phyloP scores from a whole-genome alignment of 2,888 invertebrate species.

The Seladonia tumulorum region DNA sequence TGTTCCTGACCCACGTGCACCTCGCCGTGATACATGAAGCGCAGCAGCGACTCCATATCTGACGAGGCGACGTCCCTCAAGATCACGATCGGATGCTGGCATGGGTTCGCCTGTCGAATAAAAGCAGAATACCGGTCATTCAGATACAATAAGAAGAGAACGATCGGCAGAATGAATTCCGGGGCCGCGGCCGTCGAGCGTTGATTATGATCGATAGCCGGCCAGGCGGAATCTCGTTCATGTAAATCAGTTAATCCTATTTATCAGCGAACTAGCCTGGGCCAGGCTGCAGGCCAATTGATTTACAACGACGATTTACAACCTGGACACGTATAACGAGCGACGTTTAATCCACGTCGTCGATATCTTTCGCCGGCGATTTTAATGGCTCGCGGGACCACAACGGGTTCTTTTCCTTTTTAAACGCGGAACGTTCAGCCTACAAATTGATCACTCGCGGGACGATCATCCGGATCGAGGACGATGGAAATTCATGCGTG shows the following conservation, averaged over 20 bases:
- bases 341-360: slow-evolving; percentile 68
- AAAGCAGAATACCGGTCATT: slow-evolving; percentile 12
- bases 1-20: slow-evolving; percentile 95
- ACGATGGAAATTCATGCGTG: slow-evolving; percentile 48
- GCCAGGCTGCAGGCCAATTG: slow-evolving; percentile 47
- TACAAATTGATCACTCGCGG: slow-evolving; percentile 21
- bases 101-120: slow-evolving; percentile 90
- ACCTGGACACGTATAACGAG: slow-evolving; percentile 66
- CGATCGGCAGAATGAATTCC: background rate
- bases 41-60: slow-evolving; percentile 94
- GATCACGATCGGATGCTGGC: slow-evolving; percentile 95
- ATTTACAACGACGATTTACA: slow-evolving; percentile 70
- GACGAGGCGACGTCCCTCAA: slow-evolving; percentile 93
- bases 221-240: slow-evolving; percentile 60
- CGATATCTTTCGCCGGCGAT: slow-evolving; percentile 49
- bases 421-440: background rate
- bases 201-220: slow-evolving; percentile 65
- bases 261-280: slow-evolving; percentile 46
- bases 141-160: background rate
- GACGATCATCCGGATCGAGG: slow-evolving; percentile 38
- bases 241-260: slow-evolving; percentile 65
- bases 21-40: slow-evolving; percentile 97
- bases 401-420: background rate
- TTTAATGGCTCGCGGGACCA: slow-evolving; percentile 41
- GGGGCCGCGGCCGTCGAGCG: background rate